Percentiles rank a stretch among this genome's conserved stretches.
These are phyloP conservation scores for Iselma pallidipennis DNA, from an alignment of 2,888 invertebrate species.

Conservation along the genomic window DNA sequence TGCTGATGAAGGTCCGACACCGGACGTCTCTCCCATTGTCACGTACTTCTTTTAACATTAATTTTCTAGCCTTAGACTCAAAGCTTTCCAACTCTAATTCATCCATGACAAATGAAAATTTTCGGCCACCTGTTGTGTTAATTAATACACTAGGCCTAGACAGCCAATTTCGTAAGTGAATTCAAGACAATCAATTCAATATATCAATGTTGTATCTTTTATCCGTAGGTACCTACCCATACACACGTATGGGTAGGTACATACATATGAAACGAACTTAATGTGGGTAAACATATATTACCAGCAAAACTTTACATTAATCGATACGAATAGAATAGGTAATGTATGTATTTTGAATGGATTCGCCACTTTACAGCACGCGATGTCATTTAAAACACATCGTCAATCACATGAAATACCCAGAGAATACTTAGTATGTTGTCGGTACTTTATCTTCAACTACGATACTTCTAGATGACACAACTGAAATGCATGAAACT, in stretches of 20 bases:
- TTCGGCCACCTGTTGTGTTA: conserved; percentile 39
- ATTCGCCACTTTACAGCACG: neutral
- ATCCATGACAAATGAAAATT: conserved; percentile 26
- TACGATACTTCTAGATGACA: no score
- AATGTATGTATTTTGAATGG: neutral
- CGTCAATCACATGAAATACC: no score
- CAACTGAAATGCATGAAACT: no score
- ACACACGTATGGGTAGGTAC: no score
- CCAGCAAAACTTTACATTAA: neutral
- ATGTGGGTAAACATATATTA: no score
- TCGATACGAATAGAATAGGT: neutral
- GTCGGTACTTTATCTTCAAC: no score
- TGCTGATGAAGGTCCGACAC: neutral
- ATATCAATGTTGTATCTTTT: no score
- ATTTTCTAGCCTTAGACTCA: conserved; percentile 10
- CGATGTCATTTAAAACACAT: no score
- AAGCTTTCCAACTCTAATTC: conserved; percentile 8
- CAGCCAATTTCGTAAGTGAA: conserved; percentile 41
- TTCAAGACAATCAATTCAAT: conserved; percentile 40
- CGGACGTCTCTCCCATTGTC: conserved; percentile 9
- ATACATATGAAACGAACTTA: no score
- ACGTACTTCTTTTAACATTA: conserved; percentile 25
- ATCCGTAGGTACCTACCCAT: no score
- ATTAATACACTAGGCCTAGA: conserved; percentile 35
- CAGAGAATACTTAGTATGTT: no score